These are phyloP conservation scores for Limnephilus marmoratus DNA, from an alignment of 2,888 invertebrate species.

Conservation along the genomic window DNA sequence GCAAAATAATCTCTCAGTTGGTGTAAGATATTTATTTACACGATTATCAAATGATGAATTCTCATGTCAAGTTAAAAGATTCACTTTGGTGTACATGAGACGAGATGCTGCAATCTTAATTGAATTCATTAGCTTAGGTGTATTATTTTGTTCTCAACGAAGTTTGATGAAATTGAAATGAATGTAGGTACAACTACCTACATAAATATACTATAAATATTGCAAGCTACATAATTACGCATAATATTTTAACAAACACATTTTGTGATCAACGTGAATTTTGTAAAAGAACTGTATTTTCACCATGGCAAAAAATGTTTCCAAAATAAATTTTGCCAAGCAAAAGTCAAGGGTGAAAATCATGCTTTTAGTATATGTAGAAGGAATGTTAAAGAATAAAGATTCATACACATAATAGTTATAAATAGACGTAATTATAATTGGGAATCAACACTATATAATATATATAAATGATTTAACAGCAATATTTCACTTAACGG, in stretches of 20 bases:
- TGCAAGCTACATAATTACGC: conserved; percentile 26
- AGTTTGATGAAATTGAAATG: background rate
- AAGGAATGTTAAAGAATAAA: conserved; percentile 42
- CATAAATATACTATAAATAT: conserved; percentile 8
- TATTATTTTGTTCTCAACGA: background rate
- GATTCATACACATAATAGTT: conserved; percentile 10
- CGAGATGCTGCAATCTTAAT: conserved; percentile 63
- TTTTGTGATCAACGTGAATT: background rate
- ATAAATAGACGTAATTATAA: conserved; percentile 42
- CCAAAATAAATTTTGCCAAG: conserved; percentile 14
- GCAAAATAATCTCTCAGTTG: conserved; percentile 52
- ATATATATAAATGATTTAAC: conserved; percentile 49
- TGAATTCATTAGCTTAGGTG: conserved; percentile 9
- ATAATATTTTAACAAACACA: conserved; percentile 15
- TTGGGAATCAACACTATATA: conserved; percentile 42
- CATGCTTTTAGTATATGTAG: conserved; percentile 22
- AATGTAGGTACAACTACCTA: background rate
- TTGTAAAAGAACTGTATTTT: background rate
- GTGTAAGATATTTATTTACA: background rate
- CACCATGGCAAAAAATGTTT: background rate
- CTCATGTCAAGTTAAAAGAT: background rate
- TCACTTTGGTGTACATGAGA: conserved; percentile 61
- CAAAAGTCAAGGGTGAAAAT: background rate
- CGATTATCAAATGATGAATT: background rate
- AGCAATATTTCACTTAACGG: conserved; percentile 24